phyloP scores from a whole-genome alignment of 1,140 invertebrate species.

The Heliconius melpomene region DNA sequence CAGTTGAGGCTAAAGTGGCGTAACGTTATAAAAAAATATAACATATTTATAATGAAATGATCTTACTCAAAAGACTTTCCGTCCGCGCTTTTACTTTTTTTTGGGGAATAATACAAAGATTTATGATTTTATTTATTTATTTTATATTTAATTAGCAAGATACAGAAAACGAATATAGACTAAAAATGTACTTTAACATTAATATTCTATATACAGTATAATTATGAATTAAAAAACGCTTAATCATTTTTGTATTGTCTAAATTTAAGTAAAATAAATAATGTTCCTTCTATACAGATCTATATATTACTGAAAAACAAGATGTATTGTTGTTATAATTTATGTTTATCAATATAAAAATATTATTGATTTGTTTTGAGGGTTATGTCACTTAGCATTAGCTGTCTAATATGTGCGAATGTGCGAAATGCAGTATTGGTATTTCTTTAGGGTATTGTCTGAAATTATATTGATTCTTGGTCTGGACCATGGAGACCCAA shows the following conservation, averaged over 20 bases:
- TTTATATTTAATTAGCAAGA: too few relatives aligned
- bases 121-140: too few relatives aligned
- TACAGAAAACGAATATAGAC: too few relatives aligned
- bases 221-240: background rate
- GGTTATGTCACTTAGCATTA: background rate
- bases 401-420: background rate
- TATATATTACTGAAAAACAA: too few relatives aligned
- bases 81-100: background rate
- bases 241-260: background rate
- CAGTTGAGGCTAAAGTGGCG: background rate
- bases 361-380: background rate
- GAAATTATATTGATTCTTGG: background rate
- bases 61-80: background rate
- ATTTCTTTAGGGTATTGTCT: background rate
- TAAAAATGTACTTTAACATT: too few relatives aligned
- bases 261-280: background rate
- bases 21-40: background rate
- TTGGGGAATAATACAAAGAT: too few relatives aligned
- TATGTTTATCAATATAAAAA: too few relatives aligned
- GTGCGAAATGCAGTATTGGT: background rate
- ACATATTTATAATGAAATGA: background rate
- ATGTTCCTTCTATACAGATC: too few relatives aligned
- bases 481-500: background rate
- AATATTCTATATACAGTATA: background rate
- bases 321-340: too few relatives aligned